These are phyloP conservation scores for Eumerus sabulonum DNA, from an alignment of 2,888 invertebrate genomes.

Conservation along the genomic window DNA sequence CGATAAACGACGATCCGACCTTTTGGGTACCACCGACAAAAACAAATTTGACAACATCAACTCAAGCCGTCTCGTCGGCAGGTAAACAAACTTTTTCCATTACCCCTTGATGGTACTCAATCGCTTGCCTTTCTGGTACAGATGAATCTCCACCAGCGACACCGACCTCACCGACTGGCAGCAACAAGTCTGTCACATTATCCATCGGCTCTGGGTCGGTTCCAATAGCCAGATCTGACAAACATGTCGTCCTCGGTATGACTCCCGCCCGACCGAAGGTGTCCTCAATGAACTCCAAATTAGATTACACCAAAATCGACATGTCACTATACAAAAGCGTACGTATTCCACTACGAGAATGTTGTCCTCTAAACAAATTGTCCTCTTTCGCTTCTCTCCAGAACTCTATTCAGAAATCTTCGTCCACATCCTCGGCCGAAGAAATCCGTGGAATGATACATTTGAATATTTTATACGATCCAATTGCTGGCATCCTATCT, in stretches of 20 bases:
- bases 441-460: slow-evolving; percentile 83
- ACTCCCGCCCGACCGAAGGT: slow-evolving; percentile 79
- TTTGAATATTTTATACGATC: slow-evolving; percentile 82
- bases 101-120: background rate
- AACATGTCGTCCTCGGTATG: slow-evolving; percentile 81
- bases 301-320: slow-evolving; percentile 83
- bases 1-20: slow-evolving; percentile 78
- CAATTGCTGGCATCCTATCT: slow-evolving; percentile 82
- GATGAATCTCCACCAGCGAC: slow-evolving; percentile 79
- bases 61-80: slow-evolving; percentile 65
- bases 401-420: slow-evolving; percentile 76
- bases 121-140: no score
- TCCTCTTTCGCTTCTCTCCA: slow-evolving; percentile 36
- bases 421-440: slow-evolving; percentile 74
- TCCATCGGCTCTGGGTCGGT: slow-evolving; percentile 77
- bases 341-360: slow-evolving; percentile 50
- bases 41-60: slow-evolving; percentile 60
- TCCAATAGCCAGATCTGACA: slow-evolving; percentile 80
- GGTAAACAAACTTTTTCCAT: slow-evolving; percentile 42
- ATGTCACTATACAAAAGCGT: slow-evolving; percentile 81
- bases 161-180: slow-evolving; percentile 79
- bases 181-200: slow-evolving; percentile 78
- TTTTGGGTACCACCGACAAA: slow-evolving; percentile 79
- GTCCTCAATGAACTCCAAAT: slow-evolving; percentile 83
- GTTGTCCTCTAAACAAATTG: background rate